Evolutionary conservation across 2,797 vertebrate genomes (phyloP).

Genomic region (Choloepus didactylus): DNA sequence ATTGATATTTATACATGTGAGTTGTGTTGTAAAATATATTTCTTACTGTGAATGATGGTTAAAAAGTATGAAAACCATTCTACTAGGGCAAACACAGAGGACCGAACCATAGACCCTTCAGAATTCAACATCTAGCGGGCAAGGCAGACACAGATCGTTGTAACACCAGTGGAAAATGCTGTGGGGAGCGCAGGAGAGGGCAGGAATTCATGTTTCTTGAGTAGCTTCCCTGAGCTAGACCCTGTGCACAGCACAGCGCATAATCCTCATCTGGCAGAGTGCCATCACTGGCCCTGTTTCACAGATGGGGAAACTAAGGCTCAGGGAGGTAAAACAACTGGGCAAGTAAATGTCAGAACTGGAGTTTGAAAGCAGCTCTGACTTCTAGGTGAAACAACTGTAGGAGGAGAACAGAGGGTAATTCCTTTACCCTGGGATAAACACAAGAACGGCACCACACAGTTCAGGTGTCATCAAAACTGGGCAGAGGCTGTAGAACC

Average conservation of each 20-base stretch:
- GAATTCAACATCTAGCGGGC: background rate
- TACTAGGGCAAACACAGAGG: background rate
- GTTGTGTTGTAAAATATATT: background rate
- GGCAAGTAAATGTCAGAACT: background rate
- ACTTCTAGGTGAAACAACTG: background rate
- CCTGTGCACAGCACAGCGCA: background rate
- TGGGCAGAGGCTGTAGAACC: too few relatives aligned
- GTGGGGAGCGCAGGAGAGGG: background rate
- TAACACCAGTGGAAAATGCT: background rate
- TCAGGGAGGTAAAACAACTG: background rate
- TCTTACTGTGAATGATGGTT: background rate
- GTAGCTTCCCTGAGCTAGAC: background rate
- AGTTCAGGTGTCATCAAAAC: too few relatives aligned
- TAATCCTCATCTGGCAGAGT: background rate
- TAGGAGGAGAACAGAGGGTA: background rate
- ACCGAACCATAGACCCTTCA: background rate
- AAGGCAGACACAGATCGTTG: background rate
- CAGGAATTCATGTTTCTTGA: background rate
- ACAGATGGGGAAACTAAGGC: background rate
- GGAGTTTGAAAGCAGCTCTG: background rate
- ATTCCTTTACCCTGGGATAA: background rate
- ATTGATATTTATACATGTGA: background rate
- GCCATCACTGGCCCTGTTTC: background rate
- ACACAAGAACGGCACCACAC: background rate
- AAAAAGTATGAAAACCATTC: background rate